phyloP scores from a whole-genome alignment of 2,797 vertebrate species.

The Ciconia nigra region DNA sequence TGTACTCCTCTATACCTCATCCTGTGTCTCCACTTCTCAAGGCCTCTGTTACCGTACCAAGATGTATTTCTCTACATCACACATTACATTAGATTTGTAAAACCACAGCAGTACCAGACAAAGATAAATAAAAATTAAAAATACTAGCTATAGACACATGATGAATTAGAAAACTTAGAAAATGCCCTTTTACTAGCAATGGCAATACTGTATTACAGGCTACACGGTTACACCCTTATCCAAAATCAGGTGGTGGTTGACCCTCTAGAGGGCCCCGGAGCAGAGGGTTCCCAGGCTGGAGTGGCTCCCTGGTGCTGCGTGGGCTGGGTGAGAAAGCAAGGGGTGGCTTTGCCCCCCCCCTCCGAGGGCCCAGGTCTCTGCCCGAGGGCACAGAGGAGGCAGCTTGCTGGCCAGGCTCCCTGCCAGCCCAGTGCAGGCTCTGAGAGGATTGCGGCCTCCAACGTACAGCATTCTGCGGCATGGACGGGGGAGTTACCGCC shows the following conservation, averaged over 20 bases:
- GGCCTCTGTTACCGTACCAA: not conserved
- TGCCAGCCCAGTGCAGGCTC: not conserved
- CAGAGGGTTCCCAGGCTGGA: not conserved
- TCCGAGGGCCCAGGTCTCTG: not conserved
- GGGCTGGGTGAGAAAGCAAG: not conserved
- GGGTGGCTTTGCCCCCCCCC: not conserved
- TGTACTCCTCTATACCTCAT: not conserved
- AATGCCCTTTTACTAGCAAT: not conserved
- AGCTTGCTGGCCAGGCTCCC: not conserved
- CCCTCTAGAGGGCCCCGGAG: not conserved
- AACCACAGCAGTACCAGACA: not conserved
- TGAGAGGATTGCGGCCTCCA: not conserved
- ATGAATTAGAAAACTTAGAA: not conserved
- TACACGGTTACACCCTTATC: not conserved
- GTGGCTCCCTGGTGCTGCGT: not conserved
- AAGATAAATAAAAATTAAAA: not conserved
- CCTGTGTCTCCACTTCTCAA: not conserved
- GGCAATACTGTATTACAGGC: not conserved
- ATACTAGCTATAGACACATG: not conserved
- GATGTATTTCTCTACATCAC: not conserved
- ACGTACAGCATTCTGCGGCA: fast-evolving
- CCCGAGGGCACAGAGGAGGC: fast-evolving
- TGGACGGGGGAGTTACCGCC: not conserved
- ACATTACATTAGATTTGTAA: not conserved
- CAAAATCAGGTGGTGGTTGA: not conserved